These are phyloP conservation scores for Alloplasta piceator DNA, from an alignment of 2,888 invertebrate genomes.

Conservation along the genomic window DNA sequence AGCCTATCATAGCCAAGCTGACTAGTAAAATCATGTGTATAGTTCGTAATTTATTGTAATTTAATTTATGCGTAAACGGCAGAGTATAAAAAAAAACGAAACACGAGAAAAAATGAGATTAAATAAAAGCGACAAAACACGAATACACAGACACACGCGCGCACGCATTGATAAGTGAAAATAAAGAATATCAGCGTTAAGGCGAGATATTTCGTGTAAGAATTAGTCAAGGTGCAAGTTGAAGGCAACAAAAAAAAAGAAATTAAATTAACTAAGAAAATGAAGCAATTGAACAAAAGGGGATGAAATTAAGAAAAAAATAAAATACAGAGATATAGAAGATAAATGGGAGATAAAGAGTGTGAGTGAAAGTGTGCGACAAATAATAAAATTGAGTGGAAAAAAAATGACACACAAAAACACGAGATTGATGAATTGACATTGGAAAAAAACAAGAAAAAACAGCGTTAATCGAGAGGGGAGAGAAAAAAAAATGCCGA, in stretches of 20 bases:
- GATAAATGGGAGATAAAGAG: constrained; percentile 26
- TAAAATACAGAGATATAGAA: constrained; percentile 59
- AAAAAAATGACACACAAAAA: constrained; percentile 29
- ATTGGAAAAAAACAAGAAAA: constrained; percentile 1
- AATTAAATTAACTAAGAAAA: constrained; percentile 22
- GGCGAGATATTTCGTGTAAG: constrained; percentile 44
- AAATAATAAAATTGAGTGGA: constrained; percentile 18
- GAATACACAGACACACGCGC: constrained; percentile 5
- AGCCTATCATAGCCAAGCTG: constrained; percentile 29
- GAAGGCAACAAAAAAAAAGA: constrained; percentile 42
- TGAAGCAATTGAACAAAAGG: constrained; percentile 14
- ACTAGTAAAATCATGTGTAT: constrained; percentile 33
- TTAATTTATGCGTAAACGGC: constrained; percentile 44
- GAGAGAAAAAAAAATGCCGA: constrained; percentile 53
- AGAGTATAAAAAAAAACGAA: constrained; percentile 19
- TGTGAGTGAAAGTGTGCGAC: constrained; percentile 38
- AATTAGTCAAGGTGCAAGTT: constrained; percentile 53
- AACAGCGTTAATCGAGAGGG: constrained; percentile 44
- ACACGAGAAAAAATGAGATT: constrained; percentile 13
- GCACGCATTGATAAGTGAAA: constrained; percentile 41
- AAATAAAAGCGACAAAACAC: neutral
- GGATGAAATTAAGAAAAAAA: constrained; percentile 35
- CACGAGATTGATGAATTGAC: constrained; percentile 30
- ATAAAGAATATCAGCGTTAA: constrained; percentile 43
- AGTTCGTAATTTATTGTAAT: constrained; percentile 52